phyloP scores from a whole-genome alignment of 2,888 invertebrate species.

The Watsonalla binaria region DNA sequence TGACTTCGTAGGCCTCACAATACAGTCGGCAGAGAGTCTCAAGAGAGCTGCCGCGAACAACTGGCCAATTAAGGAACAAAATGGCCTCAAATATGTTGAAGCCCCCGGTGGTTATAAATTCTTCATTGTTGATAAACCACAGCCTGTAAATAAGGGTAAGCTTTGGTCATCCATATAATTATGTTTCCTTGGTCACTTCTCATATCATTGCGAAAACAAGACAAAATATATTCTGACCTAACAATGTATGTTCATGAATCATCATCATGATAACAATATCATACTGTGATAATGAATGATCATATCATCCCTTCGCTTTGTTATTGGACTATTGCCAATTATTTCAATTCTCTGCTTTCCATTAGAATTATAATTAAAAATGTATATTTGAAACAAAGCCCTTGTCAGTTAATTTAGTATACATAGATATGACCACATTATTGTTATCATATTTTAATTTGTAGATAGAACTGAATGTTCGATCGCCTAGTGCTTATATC shows the following conservation, averaged over 20 bases:
- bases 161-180: not conserved
- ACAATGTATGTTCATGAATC: no score
- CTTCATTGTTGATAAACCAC: constrained; percentile 85
- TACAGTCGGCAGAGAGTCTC: constrained; percentile 87
- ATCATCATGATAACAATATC: no score
- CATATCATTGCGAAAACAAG: no score
- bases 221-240: no score
- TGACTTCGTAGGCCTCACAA: constrained; percentile 92
- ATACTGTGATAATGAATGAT: no score
- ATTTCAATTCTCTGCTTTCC: no score
- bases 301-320: no score
- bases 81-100: constrained; percentile 80
- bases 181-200: no score
- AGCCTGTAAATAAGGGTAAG: constrained; percentile 82
- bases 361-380: no score
- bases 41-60: constrained; percentile 83
- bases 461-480: not conserved
- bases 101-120: constrained; percentile 97
- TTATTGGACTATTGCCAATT: no score
- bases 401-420: no score
- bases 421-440: not conserved
- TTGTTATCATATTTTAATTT: not conserved
- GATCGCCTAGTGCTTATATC: not conserved
- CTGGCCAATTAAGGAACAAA: constrained; percentile 85
- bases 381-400: no score